Evolutionary conservation across 2,113 vertebrate genomes (phyloP), one percentile per base, ranked within the genome.

Genomic region (Alethe diademata): DNA sequence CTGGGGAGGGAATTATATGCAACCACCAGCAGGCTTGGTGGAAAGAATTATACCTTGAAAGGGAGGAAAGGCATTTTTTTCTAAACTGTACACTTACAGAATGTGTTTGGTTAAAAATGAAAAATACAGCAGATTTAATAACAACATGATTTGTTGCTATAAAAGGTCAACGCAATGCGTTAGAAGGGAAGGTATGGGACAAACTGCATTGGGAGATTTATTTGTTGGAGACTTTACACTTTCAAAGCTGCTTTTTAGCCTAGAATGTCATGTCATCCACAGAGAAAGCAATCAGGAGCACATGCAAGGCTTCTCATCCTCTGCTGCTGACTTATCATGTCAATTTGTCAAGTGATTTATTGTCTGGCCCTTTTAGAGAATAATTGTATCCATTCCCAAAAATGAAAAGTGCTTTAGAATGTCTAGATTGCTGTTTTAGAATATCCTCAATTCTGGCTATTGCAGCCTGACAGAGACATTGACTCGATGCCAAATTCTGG

Each of bases 321-420:
- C 73, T 73, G 1, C 66, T 86, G 58, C 66, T 73, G 81, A 86
- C 95, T 72, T 91, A 65, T 53, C 80, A 16, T 43, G 57, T 90
- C 87, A 90, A 57, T 91, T 93, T 90, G 62, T 50, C 4, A 9
- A 90, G 78, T 89, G 91, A 95, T 93, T 95, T 93, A 94, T 93
- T 91, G 51, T 61, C 71, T 74, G 75, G 17, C 73, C 88, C 58
- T 79, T 82, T 70, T 58, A 61, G 71, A 92, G 64, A 56, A 70
- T 88, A 86, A 90, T 73, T 66, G 64, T 60, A 86, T 92, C 74
- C 47, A 56, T 92, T 82, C 29, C 67, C 71, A 8, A 42, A 64
- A 73, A 79, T 76, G 85, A 94, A 83, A 93, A 92, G 54, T 72
- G 78, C 45, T 72, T 87, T 82, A 65, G 71, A 65, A 85, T 76